A percentile compares a stretch with the other conserved stretches of the same genome.
Evolutionary conservation across 2,888 invertebrate species (phyloP).

Genomic region (Caenorhabditis sinica): DNA sequence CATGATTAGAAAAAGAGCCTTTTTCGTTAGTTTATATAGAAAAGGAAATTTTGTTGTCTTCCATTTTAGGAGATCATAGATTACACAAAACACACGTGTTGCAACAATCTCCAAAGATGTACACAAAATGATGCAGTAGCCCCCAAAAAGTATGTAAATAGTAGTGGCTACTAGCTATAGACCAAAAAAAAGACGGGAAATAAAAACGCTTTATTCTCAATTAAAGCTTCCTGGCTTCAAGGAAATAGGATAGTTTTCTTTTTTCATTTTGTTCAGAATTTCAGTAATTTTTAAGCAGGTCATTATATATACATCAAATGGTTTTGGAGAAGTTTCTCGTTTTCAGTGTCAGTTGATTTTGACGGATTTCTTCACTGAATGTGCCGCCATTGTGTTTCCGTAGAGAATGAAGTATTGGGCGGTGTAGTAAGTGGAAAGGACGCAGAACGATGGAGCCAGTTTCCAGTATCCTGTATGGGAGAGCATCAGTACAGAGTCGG

Average conservation of each 20-base stretch:
- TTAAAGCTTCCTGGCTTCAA: slow-evolving; percentile 11
- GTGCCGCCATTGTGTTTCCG: slow-evolving; percentile 49
- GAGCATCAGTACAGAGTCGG: slow-evolving; percentile 78
- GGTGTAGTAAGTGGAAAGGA: slow-evolving; percentile 77
- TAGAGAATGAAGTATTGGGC: slow-evolving; percentile 75
- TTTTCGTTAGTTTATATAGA: slow-evolving; percentile 7
- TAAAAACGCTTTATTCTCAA: slow-evolving; percentile 16
- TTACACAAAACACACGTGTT: background rate
- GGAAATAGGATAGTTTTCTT: background rate
- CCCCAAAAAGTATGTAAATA: background rate
- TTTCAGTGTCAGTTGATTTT: slow-evolving; percentile 29
- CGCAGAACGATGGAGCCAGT: slow-evolving; percentile 64
- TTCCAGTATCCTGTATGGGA: slow-evolving; percentile 73
- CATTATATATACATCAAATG: slow-evolving; percentile 16
- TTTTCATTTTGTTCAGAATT: background rate
- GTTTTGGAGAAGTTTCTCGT: background rate
- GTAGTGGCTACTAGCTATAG: background rate
- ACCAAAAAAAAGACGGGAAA: background rate
- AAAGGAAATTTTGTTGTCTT: background rate
- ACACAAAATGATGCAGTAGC: slow-evolving; percentile 15
- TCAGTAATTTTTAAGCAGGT: slow-evolving; percentile 3
- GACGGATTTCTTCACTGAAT: slow-evolving; percentile 27
- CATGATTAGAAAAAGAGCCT: background rate
- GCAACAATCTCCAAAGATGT: background rate
- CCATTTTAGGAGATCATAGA: background rate